A percentile compares a stretch with the other conserved stretches of the same genome.
Evolutionary conservation across 2,113 vertebrate genomes (phyloP).

Genomic region (Microtus pennsylvanicus): DNA sequence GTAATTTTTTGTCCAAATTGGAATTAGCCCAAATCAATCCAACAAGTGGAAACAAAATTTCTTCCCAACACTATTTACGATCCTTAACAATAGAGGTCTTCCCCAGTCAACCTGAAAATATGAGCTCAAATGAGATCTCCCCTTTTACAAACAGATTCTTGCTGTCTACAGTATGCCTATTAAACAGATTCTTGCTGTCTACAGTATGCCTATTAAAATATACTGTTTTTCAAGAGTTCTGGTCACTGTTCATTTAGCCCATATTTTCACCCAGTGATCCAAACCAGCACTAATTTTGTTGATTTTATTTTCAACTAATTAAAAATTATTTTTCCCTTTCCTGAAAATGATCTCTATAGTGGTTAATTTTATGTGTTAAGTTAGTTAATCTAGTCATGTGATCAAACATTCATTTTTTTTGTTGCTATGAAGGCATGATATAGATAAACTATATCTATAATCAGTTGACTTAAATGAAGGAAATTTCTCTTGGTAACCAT

Average conservation of each 20-base stretch:
- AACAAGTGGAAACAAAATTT: constrained; percentile 50
- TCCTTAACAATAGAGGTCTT: background rate
- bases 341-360: background rate
- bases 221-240: background rate
- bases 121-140: background rate
- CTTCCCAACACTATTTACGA: constrained; percentile 21
- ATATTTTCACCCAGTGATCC: background rate
- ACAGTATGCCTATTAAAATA: background rate
- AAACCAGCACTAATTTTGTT: background rate
- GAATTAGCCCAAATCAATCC: constrained; percentile 28
- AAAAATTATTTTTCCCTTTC: background rate
- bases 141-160: background rate
- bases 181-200: background rate
- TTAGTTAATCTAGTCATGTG: background rate
- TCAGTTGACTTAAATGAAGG: background rate
- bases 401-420: background rate
- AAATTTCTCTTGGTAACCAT: background rate
- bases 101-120: background rate
- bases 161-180: background rate
- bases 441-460: background rate
- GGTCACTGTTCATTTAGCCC: background rate
- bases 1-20: constrained; percentile 43
- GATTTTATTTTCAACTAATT: background rate
- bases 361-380: background rate
- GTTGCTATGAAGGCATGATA: background rate